phyloP scores from a whole-genome alignment of 2,888 invertebrate species.

The Eupithecia exiguata region DNA sequence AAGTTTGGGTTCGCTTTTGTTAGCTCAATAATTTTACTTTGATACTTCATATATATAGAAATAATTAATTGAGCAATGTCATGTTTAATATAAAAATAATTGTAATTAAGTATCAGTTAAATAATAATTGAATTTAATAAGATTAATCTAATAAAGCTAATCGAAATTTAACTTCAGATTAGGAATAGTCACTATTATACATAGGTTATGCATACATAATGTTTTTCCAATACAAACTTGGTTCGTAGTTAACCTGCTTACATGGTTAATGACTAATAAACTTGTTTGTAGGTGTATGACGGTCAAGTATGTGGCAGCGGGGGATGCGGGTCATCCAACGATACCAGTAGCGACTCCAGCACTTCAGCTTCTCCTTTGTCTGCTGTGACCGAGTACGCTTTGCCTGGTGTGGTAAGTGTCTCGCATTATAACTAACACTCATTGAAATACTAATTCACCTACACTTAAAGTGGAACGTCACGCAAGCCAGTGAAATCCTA shows the following conservation, averaged over 20 bases:
- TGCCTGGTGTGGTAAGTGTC: conserved; percentile 93
- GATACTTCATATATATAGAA: too few relatives aligned
- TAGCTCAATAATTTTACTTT: too few relatives aligned
- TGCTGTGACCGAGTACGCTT: conserved; percentile 93
- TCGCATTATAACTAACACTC: not conserved
- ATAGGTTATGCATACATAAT: too few relatives aligned
- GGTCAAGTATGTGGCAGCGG: conserved; percentile 79
- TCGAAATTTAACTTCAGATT: too few relatives aligned
- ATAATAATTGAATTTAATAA: too few relatives aligned
- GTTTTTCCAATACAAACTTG: not conserved
- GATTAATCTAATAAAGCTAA: too few relatives aligned
- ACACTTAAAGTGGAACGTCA: not conserved
- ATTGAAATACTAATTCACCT: not conserved
- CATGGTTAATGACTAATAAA: not conserved
- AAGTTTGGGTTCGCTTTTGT: too few relatives aligned
- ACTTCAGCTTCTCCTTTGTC: conserved; percentile 95
- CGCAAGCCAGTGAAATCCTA: too few relatives aligned
- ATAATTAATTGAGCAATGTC: too few relatives aligned
- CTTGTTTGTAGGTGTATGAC: conserved; percentile 67
- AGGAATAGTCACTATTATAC: too few relatives aligned
- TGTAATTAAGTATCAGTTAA: too few relatives aligned
- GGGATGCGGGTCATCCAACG: conserved; percentile 83
- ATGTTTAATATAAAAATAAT: too few relatives aligned
- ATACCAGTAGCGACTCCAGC: conserved; percentile 97
- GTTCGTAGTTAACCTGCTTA: not conserved